Evolutionary conservation across 1,140 invertebrate genomes (phyloP), one percentile per base, ranked within the genome.

Genomic region (Bombus fervidus): DNA sequence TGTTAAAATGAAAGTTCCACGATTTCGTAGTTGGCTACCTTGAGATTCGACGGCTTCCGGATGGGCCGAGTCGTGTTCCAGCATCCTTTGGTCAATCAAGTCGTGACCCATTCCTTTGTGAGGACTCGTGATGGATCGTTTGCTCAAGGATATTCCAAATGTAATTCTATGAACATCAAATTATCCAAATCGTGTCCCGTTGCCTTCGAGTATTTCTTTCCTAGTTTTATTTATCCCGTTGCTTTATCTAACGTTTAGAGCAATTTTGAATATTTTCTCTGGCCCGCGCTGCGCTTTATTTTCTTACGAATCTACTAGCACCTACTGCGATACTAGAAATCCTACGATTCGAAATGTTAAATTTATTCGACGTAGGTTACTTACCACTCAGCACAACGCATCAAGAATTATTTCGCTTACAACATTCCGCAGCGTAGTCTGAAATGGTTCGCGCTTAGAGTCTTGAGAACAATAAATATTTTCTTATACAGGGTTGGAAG

Each of bases 381-480:
- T n/a, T n/a, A n/a, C 47, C 59, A n/a, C 8, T 31, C 73, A 43
- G 3, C 31, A 2, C 41, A 74, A 34, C 22, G 18, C 53, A n/a
- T 57, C 41, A 53, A 34, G 47, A 9, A 10, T 75, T 57, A 34
- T 28, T 75, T 37, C 73, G 34, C 22, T 22, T 57, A 57, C 12
- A 37, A 4, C 3, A 22, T 37, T 57, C 10, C 43, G 6, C 18
- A 15, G 72, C 8, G 22, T 53, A 57, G 31, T 37, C 25, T 39
- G 37, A n/a, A 57, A 71, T 37, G 31, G 80, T 57, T 81, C 13
- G 8, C 12, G 12, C 69, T 22, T 34, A 74, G 47, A 53, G 10
- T 39, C 69, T 22, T 1, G n/a, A 64, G 59, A 82, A 74, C 81
- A 64, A 81, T 81, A 81, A 82, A 82, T 82, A 82, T 75, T 81